These are phyloP conservation scores for Hylaea fasciaria DNA, from an alignment of 2,888 invertebrate genomes.

Conservation along the genomic window DNA sequence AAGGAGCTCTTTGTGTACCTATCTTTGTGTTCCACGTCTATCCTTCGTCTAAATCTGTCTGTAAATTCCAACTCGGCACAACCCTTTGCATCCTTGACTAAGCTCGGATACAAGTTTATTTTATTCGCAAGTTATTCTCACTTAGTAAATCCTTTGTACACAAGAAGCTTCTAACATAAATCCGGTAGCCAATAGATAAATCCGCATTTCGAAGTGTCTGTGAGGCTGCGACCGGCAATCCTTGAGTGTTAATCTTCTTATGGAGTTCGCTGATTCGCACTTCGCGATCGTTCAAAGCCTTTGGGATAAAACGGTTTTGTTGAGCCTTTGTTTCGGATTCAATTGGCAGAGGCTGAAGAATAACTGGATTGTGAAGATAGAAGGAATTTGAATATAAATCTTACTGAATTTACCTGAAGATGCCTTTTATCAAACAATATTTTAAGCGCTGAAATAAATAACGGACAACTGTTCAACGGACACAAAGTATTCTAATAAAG, in stretches of 20 bases:
- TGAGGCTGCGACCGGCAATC: constrained; percentile 40
- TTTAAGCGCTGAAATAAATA: too few relatives aligned
- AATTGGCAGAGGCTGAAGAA: constrained; percentile 13
- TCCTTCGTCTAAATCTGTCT: constrained; percentile 13
- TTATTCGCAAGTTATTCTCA: constrained; percentile 35
- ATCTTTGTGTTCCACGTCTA: neutral
- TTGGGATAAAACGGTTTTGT: constrained; percentile 46
- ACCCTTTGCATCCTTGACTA: constrained; percentile 21
- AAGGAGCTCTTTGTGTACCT: neutral
- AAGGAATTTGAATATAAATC: neutral
- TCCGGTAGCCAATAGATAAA: constrained; percentile 52
- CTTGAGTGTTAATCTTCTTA: constrained; percentile 53
- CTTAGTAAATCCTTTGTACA: constrained; percentile 37
- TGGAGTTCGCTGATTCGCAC: constrained; percentile 46
- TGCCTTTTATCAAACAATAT: neutral
- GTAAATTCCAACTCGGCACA: constrained; percentile 15
- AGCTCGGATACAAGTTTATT: constrained; percentile 31
- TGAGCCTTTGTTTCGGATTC: constrained; percentile 36
- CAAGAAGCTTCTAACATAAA: constrained; percentile 44
- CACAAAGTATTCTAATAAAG: too few relatives aligned
- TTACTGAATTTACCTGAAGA: too few relatives aligned
- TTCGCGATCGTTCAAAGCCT: constrained; percentile 45
- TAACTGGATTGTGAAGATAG: neutral
- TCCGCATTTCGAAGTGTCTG: constrained; percentile 38
- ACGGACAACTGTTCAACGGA: too few relatives aligned